Conservation (phyloP, 2,113 vertebrate species). For the Pangasianodon hypophthalmus region DNA sequence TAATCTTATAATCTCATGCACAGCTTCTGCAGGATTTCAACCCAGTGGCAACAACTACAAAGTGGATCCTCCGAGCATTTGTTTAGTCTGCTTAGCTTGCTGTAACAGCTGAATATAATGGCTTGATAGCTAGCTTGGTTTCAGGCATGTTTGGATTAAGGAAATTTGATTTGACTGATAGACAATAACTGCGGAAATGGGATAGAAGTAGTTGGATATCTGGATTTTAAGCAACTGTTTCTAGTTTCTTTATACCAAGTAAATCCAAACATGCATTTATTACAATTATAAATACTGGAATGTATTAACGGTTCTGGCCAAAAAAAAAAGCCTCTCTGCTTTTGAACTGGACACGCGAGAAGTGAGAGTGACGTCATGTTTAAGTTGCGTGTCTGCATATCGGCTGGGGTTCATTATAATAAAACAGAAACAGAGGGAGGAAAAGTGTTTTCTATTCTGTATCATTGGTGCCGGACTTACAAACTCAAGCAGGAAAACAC, state of each 20-base stretch:
- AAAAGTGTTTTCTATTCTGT: conserved; percentile 43
- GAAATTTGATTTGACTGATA: conserved; percentile 7
- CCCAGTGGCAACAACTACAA: background rate
- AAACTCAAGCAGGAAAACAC: conserved; percentile 32
- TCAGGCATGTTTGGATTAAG: conserved; percentile 20
- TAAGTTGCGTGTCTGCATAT: conserved; percentile 60
- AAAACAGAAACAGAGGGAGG: conserved; percentile 8
- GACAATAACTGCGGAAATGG: conserved; percentile 18
- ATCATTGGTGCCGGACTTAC: background rate
- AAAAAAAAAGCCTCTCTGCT: background rate
- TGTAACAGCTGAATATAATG: background rate
- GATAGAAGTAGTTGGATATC: background rate
- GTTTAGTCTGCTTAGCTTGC: conserved; percentile 16
- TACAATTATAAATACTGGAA: conserved; percentile 32
- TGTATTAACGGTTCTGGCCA: conserved; percentile 29
- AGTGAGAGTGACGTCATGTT: conserved; percentile 65
- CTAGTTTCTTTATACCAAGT: background rate
- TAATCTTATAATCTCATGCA: background rate
- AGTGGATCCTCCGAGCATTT: background rate
- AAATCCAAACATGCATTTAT: conserved; percentile 19
- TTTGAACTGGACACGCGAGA: conserved; percentile 37
- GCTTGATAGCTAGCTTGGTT: background rate
- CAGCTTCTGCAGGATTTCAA: background rate
- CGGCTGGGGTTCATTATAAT: conserved; percentile 68
- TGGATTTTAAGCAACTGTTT: background rate